Evolutionary conservation across 2,888 invertebrate genomes (phyloP), one percentile per base, ranked within the genome.

Genomic region (Dryadula phaetusa): DNA sequence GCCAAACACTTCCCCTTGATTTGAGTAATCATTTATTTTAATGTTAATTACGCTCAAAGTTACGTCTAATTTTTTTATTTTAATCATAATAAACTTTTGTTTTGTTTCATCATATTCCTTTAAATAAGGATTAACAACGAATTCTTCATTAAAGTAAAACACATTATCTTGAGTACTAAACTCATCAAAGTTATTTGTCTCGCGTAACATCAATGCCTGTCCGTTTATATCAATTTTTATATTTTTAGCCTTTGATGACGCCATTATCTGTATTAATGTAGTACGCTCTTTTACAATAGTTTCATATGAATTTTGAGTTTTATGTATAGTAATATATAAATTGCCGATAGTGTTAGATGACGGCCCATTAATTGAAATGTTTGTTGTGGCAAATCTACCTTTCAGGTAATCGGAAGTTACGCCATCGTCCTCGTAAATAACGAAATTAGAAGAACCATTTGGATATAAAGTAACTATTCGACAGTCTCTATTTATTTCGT

Each of bases 391-490:
- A 68, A 75, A 82, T 37, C 79, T 68, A 0, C 79, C 79, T 65
- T 82, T 67, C 64, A 83, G 76, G 75, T 91, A 91, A 66, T 84
- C 82, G 5, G 81, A 72, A 49, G 86, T 80, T 70, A 83, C 79
- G 1, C 91, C 92, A 67, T 92, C 92, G 70, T 92, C 92, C 82
- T 92, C 92, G 72, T 90, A 92, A 64, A 88, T 76, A 62, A 78
- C 74, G 65, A 88, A 87, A 20, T 70, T 75, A 4, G 84, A 75
- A 67, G 82, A 74, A 6, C 80, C 81, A 69, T 84, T 86, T 18
- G 90, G 86, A 72, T 91, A 92, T 37, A 92, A 70, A 42, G 82
- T 81, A 64, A 88, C 83, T 3, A 83, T 83, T 74, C 92, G 82
- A 10, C 71, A 69, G 62, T 84, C 79, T 74, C 84, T 85, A 70